These are phyloP conservation scores for Tipula confusa DNA, from an alignment of 2,888 invertebrate genomes.

Conservation along the genomic window DNA sequence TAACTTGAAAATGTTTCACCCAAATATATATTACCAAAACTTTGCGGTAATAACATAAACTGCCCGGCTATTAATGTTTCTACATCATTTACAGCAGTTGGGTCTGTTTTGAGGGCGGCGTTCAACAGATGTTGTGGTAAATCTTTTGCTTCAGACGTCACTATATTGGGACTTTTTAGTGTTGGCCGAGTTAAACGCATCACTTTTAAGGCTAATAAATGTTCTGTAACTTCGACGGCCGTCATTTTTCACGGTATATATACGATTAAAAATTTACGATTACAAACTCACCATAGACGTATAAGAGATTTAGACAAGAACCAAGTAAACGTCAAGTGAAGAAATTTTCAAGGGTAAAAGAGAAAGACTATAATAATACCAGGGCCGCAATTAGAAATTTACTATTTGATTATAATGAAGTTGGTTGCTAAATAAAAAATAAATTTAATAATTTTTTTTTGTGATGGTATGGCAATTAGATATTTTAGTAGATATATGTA, in stretches of 20 bases:
- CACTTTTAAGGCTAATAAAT: constrained; percentile 57
- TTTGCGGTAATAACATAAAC: constrained; percentile 89
- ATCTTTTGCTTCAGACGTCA: constrained; percentile 81
- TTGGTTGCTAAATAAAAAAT: too few relatives aligned
- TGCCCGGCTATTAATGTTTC: constrained; percentile 83
- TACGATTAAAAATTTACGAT: too few relatives aligned
- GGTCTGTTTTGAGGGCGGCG: constrained; percentile 73
- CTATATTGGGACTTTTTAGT: constrained; percentile 72
- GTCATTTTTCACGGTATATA: constrained; percentile 43
- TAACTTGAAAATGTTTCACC: constrained; percentile 98
- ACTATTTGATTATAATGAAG: too few relatives aligned
- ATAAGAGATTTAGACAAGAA: too few relatives aligned
- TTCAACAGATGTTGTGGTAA: constrained; percentile 77
- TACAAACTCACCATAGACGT: too few relatives aligned
- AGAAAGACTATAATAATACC: too few relatives aligned
- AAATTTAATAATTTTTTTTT: too few relatives aligned
- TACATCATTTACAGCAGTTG: constrained; percentile 74
- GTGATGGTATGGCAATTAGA: too few relatives aligned
- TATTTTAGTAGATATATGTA: too few relatives aligned
- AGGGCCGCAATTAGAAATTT: too few relatives aligned
- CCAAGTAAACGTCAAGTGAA: too few relatives aligned
- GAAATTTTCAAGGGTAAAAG: too few relatives aligned
- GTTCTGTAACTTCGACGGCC: constrained; percentile 43
- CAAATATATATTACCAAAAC: constrained; percentile 95
- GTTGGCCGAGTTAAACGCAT: constrained; percentile 94